phyloP scores from a whole-genome alignment of 1,140 invertebrate species.

The Aethina tumida region DNA sequence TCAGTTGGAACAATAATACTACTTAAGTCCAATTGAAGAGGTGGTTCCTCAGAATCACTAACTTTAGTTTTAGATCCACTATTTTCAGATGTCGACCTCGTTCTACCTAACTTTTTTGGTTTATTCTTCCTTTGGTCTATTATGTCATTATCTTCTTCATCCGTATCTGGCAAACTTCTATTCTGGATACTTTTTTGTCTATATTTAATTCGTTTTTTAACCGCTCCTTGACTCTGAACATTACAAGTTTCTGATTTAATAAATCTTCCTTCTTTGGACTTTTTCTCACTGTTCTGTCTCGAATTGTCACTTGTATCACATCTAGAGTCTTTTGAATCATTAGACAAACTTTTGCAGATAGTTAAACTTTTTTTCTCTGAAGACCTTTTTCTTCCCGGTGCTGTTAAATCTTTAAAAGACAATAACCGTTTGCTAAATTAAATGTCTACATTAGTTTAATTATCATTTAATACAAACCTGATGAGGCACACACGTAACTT shows the following conservation, averaged over 20 bases:
- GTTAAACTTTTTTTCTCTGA: constrained; percentile 5
- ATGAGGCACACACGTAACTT: constrained; percentile 32
- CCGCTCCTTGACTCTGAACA: constrained; percentile 26
- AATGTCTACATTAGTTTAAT: no score
- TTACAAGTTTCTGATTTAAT: constrained; percentile 15
- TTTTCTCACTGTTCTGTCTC: constrained; percentile 11
- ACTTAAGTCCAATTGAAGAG: not conserved
- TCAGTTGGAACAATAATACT: constrained; percentile 31
- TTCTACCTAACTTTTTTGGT: constrained; percentile 18
- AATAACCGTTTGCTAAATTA: no score
- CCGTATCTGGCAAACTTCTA: constrained; percentile 23
- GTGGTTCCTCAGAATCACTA: not conserved
- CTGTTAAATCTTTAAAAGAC: constrained; percentile 23
- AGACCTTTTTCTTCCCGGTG: constrained; percentile 13
- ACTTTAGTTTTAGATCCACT: constrained; percentile 3
- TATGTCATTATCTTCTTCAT: constrained; percentile 18
- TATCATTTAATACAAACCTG: constrained; percentile 22
- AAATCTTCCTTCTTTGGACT: constrained; percentile 9
- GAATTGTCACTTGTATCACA: constrained; percentile 5
- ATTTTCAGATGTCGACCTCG: constrained; percentile 15
- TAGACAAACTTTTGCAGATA: constrained; percentile 14
- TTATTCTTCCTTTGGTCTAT: constrained; percentile 14
- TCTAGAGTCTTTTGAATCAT: constrained; percentile 11
- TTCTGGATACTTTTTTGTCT: constrained; percentile 23
- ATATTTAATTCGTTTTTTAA: constrained; percentile 28